Conservation (phyloP, 2,113 vertebrate genomes). For the Puma concolor region DNA sequence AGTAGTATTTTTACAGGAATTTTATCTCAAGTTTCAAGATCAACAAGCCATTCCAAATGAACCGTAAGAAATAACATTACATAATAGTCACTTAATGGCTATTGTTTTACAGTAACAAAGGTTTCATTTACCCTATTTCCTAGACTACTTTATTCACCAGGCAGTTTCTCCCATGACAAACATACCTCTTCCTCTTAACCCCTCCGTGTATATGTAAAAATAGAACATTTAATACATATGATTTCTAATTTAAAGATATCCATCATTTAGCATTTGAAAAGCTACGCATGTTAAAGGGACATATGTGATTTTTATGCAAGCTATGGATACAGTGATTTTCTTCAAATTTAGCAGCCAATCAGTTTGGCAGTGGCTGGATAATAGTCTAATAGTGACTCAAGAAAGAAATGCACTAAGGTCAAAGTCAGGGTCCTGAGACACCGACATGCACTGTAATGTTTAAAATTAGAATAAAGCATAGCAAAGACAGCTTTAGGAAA, state of each 20-base stretch:
- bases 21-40: constrained; percentile 69
- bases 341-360: neutral
- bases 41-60: constrained; percentile 72
- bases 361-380: neutral
- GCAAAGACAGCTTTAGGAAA: neutral
- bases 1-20: constrained; percentile 70
- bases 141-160: constrained; percentile 63
- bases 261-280: neutral
- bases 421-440: constrained; percentile 35
- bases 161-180: constrained; percentile 70
- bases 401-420: neutral
- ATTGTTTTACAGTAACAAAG: constrained; percentile 79
- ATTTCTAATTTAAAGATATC: constrained; percentile 1
- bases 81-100: constrained; percentile 69
- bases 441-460: neutral
- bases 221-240: constrained; percentile 39
- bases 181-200: neutral
- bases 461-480: constrained; percentile 43
- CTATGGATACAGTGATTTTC: neutral
- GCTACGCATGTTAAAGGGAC: neutral
- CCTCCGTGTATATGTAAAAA: neutral
- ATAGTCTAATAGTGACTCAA: constrained; percentile 27
- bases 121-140: constrained; percentile 72
- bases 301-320: neutral
- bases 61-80: constrained; percentile 79